Base-by-base conservation (phyloP, 2,797 vertebrate species). In the Acrossocheilus fasciatus region DNA sequence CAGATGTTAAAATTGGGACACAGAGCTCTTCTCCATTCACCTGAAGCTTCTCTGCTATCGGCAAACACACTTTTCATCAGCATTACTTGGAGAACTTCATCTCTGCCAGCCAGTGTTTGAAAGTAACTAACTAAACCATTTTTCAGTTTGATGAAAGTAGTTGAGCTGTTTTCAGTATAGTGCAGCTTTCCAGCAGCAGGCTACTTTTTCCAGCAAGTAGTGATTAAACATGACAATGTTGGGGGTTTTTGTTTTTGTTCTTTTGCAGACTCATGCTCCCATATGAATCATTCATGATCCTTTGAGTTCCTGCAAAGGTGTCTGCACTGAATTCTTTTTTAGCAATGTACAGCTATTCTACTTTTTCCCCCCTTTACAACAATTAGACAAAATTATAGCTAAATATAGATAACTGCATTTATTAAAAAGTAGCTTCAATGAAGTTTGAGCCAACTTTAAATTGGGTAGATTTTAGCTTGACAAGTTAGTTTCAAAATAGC, bases 261-360 rank as follows among this genome's bases (percentile, higher is more conserved):
- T 54, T 34, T 68, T 66, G 30, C 20, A 36, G 23, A 78, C 36
- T 62, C 12, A 12, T 23, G 74, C 34, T 57, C 12, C 14, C 52
- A n/a, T 62, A 79, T 62, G 23, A 79, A 79, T 43, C 39, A 26
- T 62, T 79, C 57, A 79, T 62, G 54, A 79, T 79, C 62, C 39
- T 79, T 79, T 64, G 57, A 79, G 15, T 77, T 57, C 23, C 57
- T 78, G 54, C n/a, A 2, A 39, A 62, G 76, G 41, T 62, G 52
- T 57, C 20, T 57, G 18, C 30, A 39, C 47, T 54, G 50, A 50
- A 4, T 57, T 8, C 14, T 36, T 23, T 54, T 7, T 1, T 8
- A 57, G 18, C 11, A 54, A 36, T 54, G 20, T 54, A 6, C 20
- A n/a, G 34, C 34, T 36, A 20, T 34, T 75, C 23, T 73, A 45